Percentiles rank a stretch among this genome's conserved stretches.
These are phyloP conservation scores for Dinocampus coccinellae DNA, from an alignment of 2,888 invertebrate species.

Conservation along the genomic window DNA sequence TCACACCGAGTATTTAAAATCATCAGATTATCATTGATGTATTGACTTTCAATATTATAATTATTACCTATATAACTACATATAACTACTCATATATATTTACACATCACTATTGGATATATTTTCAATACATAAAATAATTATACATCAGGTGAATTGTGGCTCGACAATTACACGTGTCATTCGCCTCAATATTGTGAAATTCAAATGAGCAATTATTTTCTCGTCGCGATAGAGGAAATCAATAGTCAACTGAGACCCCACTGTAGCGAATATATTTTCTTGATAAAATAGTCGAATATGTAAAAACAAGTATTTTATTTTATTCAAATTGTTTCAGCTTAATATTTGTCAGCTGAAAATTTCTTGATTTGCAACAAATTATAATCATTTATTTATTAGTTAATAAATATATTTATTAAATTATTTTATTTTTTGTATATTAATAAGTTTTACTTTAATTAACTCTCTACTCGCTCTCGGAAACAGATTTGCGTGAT, in stretches of 20 bases:
- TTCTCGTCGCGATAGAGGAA: neutral
- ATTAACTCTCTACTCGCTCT: constrained; percentile 70
- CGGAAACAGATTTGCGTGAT: constrained; percentile 75
- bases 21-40: neutral
- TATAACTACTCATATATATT: neutral
- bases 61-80: neutral
- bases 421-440: no score
- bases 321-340: neutral
- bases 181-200: neutral
- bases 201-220: no score
- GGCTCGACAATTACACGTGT: neutral
- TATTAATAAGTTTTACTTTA: constrained; percentile 45
- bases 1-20: neutral
- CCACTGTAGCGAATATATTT: neutral
- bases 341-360: neutral
- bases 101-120: neutral
- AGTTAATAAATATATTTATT: neutral
- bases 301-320: neutral
- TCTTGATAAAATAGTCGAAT: neutral
- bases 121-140: neutral
- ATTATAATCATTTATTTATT: neutral
- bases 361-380: neutral
- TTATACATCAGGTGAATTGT: neutral
- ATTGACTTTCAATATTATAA: neutral
- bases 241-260: neutral